Conservation (phyloP, 2,113 vertebrate species). For the Leptobrachium leishanense region DNA sequence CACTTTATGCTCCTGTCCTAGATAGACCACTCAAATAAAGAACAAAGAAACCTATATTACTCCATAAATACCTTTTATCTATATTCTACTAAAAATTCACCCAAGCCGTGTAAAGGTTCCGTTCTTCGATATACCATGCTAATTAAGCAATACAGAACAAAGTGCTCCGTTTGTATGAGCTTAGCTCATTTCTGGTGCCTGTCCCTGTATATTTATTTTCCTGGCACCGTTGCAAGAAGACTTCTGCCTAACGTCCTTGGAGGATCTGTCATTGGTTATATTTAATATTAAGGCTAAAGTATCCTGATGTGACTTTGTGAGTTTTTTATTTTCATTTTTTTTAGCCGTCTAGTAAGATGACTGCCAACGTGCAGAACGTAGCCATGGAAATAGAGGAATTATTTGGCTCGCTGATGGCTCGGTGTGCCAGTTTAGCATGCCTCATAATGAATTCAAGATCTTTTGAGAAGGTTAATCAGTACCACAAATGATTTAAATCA, state of each 20-base stretch:
- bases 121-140: not conserved
- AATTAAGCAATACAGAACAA: not conserved
- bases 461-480: slow-evolving; percentile 53
- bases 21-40: not conserved
- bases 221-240: not conserved
- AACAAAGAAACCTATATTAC: slow-evolving; percentile 7
- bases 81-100: not conserved
- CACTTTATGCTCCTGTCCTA: too few relatives aligned
- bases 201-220: not conserved
- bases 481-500: slow-evolving; percentile 45
- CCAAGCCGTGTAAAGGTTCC: not conserved
- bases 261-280: slow-evolving; percentile 18
- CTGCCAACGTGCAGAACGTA: slow-evolving; percentile 32
- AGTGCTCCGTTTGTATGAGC: not conserved
- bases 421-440: slow-evolving; percentile 48
- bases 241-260: not conserved
- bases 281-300: slow-evolving; percentile 32
- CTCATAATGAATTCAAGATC: slow-evolving; percentile 46
- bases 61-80: slow-evolving; percentile 6
- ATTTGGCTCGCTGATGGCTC: slow-evolving; percentile 45
- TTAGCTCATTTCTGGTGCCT: not conserved
- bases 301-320: slow-evolving; percentile 30
- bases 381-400: slow-evolving; percentile 41
- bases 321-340: slow-evolving; percentile 3
- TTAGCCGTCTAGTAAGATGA: slow-evolving; percentile 16